Base-by-base conservation (phyloP, 1,140 invertebrate genomes). In the Drosophila nigromelanica region DNA sequence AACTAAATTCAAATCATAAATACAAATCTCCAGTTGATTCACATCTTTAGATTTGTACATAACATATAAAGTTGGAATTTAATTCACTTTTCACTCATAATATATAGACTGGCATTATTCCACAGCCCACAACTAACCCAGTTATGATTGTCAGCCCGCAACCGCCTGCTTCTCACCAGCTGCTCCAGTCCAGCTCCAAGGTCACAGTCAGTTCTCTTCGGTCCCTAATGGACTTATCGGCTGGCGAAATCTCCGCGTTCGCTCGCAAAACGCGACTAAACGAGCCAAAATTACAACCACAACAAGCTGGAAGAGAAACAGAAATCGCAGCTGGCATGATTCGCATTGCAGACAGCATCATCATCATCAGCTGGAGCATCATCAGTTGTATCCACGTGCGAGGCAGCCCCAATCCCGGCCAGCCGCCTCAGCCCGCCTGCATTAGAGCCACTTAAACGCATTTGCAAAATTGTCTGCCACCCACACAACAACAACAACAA, bases 391-490 rank as follows among this genome's bases (percentile, higher is more conserved):
- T 82, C 83, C 82, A 86, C 82, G 82, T 86, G 82, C 82, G 61
- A 47, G 42, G 61, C 61, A 59, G 62, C 35, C 70, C 51, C 60
- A 42, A 24, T 45, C 48, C 58, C 64, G 40, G 52, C 43, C 71
- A 58, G 47, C 39, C 37, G 60, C 78, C 83, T 58, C 82, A 75
- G 64, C 82, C 83, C 82, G 82, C 82, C 75, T 66, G 83, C 82
- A 89, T 87, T 87, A 87, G 83, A 70, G 68, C 67, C 82, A 87
- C 82, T 87, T 87, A 87, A 87, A 89, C 76, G 83, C 82, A 89
- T 87, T 87, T 87, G 78, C 78, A 43, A 87, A 87, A 87, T 87
- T 87, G 83, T 76, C 79, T 55, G 70, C 83, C 83, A 87, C 82
- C 83, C 82, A 87, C 82, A 73, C 82, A 67, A 59, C 73, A 68